Conservation (phyloP, 1,140 invertebrate species). For the Sminthurides bifidus region DNA sequence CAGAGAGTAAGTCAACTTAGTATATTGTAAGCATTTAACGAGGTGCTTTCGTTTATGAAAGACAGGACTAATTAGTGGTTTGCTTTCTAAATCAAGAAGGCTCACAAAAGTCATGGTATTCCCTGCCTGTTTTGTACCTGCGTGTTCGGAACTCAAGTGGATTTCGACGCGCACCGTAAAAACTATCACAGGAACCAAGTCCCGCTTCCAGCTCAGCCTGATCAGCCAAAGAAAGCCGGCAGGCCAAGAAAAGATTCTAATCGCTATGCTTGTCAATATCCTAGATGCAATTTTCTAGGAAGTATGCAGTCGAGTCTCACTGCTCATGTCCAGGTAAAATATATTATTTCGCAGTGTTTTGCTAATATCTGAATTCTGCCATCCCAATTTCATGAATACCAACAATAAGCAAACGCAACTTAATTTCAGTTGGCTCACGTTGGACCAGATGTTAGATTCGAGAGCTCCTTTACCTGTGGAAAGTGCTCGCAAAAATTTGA, state of each 20-base stretch:
- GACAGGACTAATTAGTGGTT: too few relatives aligned
- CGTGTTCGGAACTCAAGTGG: neutral
- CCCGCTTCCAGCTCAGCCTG: neutral
- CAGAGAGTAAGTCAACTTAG: too few relatives aligned
- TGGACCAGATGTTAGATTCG: neutral
- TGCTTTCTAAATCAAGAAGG: neutral
- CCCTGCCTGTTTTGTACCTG: neutral
- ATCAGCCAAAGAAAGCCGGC: neutral
- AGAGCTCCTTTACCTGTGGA: too few relatives aligned
- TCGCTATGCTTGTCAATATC: neutral
- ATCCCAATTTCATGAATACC: neutral
- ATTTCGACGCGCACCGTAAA: conserved; percentile 1
- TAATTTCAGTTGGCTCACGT: neutral
- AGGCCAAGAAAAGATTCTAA: neutral
- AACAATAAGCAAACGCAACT: neutral
- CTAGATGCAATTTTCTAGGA: neutral
- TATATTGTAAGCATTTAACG: too few relatives aligned
- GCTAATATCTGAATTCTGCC: neutral
- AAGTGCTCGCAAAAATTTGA: too few relatives aligned
- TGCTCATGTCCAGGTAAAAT: neutral
- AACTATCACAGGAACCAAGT: conserved; percentile 3
- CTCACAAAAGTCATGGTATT: neutral
- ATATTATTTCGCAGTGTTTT: neutral
- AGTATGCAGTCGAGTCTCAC: neutral
- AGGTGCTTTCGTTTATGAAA: too few relatives aligned